Conservation (phyloP, 53 echinoderm and acorn worm genomes). For the Holothuria leucospilota region DNA sequence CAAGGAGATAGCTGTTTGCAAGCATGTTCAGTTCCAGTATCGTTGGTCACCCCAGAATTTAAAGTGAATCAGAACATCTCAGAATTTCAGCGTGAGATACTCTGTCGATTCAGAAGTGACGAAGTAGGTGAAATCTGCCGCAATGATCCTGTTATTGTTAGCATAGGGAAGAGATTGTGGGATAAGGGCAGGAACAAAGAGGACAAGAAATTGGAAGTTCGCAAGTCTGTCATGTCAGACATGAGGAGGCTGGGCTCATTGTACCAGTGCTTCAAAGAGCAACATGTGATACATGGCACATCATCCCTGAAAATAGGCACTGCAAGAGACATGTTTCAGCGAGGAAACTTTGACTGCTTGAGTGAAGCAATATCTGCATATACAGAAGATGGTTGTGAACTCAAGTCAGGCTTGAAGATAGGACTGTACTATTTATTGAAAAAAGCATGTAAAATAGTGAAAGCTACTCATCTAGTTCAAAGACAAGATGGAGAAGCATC, state of each 20-base stretch:
- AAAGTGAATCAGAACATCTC: constrained; percentile 29
- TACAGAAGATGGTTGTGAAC: constrained; percentile 18
- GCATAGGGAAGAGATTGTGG: constrained; percentile 68
- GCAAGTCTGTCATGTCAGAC: constrained; percentile 70
- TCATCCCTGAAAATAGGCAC: constrained; percentile 7
- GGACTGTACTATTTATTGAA: constrained; percentile 70
- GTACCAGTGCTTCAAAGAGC: constrained; percentile 58
- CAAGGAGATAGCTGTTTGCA: constrained; percentile 1
- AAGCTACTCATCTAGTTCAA: constrained; percentile 59
- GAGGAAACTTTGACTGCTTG: constrained; percentile 64
- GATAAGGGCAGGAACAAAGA: constrained; percentile 52
- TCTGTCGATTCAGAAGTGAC: no score
- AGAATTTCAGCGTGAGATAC: constrained; percentile 6
- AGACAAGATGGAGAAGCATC: constrained; percentile 49
- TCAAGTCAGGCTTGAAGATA: constrained; percentile 71
- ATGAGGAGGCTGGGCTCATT: constrained; percentile 68
- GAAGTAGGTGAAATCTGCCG: constrained; percentile 43
- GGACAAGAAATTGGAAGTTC: constrained; percentile 65
- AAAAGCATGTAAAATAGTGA: constrained; percentile 66
- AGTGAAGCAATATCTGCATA: constrained; percentile 58
- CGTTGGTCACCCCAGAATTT: not conserved
- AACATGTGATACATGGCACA: constrained; percentile 43
- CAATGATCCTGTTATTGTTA: constrained; percentile 62
- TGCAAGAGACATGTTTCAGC: constrained; percentile 65
- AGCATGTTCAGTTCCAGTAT: not conserved